Evolutionary conservation across 35 echinoderm and acorn worm genomes (phyloP).

Genomic region (Lytechinus variegatus): DNA sequence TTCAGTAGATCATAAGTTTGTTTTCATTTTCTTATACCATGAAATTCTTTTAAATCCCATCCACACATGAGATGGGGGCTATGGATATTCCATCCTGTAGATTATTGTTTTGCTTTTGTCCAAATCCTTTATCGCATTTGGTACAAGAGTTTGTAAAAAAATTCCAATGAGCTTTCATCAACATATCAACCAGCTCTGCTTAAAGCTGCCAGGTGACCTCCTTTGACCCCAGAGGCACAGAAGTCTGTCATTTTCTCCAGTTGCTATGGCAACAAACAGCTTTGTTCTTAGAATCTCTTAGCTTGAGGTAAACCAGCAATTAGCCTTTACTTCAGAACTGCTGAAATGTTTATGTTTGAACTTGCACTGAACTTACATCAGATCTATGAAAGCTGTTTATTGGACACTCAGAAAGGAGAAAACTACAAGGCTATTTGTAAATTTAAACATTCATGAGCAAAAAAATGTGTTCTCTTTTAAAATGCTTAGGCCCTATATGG

Average conservation of each 20-base stretch:
- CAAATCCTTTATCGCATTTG: neutral
- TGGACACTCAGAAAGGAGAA: no score
- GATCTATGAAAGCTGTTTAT: no score
- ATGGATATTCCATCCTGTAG: neutral
- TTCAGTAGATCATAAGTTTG: neutral
- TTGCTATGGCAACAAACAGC: slow-evolving; percentile 24
- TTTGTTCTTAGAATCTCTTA: slow-evolving; percentile 27
- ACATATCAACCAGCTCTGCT: neutral
- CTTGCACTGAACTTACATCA: neutral
- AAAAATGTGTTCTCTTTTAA: no score
- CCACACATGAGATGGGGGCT: neutral
- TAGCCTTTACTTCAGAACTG: neutral
- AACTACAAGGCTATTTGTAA: no score
- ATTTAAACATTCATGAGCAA: no score
- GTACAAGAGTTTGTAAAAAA: neutral
- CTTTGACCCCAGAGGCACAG: slow-evolving; percentile 19
- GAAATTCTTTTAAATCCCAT: neutral
- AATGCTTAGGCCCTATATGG: no score
- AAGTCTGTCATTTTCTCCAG: slow-evolving; percentile 17
- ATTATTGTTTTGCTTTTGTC: neutral
- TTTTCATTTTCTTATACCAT: slow-evolving; percentile 5
- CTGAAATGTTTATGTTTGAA: neutral
- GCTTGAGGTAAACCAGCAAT: neutral
- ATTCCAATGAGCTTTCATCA: neutral
- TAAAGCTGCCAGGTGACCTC: neutral